Evolutionary conservation across 1,140 invertebrate species (phyloP).

Genomic region (Drosophila littoralis): DNA sequence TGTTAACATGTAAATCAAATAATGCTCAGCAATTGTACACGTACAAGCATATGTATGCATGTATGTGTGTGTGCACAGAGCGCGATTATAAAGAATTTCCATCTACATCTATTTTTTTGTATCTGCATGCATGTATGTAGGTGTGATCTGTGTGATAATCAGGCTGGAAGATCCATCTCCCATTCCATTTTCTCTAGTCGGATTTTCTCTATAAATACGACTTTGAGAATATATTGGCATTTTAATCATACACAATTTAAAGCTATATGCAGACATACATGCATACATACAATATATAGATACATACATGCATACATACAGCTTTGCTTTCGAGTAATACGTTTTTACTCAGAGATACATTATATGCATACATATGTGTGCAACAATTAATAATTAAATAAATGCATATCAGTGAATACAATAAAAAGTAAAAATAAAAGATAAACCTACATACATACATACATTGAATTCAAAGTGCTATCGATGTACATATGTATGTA

Average conservation of each 20-base stretch:
- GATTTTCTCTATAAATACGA: background rate
- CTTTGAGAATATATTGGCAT: background rate
- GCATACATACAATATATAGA: constrained; percentile 14
- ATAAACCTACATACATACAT: constrained; percentile 26
- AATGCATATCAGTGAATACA: constrained; percentile 77
- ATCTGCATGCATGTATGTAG: background rate
- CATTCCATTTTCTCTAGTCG: background rate
- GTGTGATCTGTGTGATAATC: constrained; percentile 36
- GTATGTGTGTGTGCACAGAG: constrained; percentile 1
- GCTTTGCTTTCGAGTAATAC: background rate
- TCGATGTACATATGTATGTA: constrained; percentile 26
- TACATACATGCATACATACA: constrained; percentile 11
- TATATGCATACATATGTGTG: constrained; percentile 20
- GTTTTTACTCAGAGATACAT: constrained; percentile 1
- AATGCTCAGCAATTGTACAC: background rate
- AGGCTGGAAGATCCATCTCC: constrained; percentile 1
- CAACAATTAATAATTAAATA: constrained; percentile 60
- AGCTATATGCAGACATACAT: constrained; percentile 2
- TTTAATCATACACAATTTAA: background rate
- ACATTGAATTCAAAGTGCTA: constrained; percentile 18
- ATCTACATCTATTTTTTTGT: constrained; percentile 21
- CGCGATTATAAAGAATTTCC: too few relatives aligned
- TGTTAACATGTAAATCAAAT: constrained; percentile 1
- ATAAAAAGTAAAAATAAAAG: constrained; percentile 40
- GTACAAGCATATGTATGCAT: constrained; percentile 1